phyloP scores from a whole-genome alignment of 2,797 vertebrate genomes.

The Acomys russatus region DNA sequence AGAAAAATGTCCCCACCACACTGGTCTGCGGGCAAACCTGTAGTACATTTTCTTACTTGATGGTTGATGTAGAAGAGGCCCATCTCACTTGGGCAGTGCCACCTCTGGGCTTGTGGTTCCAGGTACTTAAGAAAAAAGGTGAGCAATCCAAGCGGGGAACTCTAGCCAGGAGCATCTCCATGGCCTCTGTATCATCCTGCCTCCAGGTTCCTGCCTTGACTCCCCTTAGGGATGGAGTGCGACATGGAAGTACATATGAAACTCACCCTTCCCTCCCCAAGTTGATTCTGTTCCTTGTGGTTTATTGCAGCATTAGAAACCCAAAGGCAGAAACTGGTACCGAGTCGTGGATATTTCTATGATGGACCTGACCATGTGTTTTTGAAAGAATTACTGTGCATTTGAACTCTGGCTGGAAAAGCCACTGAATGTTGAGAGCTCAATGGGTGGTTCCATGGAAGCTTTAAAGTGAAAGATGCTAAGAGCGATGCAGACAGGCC shows the following conservation, averaged over 20 bases:
- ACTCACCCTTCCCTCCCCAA: background rate
- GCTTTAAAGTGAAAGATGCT: too few species aligned
- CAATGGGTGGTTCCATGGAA: background rate
- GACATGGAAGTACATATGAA: too few species aligned
- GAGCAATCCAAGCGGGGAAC: background rate
- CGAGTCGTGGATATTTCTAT: too few species aligned
- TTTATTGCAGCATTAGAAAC: background rate
- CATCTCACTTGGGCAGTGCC: background rate
- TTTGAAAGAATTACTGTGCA: background rate
- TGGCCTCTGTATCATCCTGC: background rate
- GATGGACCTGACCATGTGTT: too few species aligned
- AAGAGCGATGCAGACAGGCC: background rate
- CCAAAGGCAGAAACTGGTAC: background rate
- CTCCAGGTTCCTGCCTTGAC: background rate
- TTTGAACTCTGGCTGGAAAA: background rate
- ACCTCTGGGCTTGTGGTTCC: background rate
- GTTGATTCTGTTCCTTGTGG: too few species aligned
- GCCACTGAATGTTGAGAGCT: background rate
- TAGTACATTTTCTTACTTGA: background rate
- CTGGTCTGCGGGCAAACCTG: background rate
- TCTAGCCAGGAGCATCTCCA: background rate
- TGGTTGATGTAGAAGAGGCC: too few species aligned
- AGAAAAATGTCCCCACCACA: background rate
- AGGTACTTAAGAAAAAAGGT: background rate
- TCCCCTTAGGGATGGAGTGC: background rate